These are phyloP conservation scores for Drosophila rubida DNA, from an alignment of 2,888 invertebrate genomes.

Conservation along the genomic window DNA sequence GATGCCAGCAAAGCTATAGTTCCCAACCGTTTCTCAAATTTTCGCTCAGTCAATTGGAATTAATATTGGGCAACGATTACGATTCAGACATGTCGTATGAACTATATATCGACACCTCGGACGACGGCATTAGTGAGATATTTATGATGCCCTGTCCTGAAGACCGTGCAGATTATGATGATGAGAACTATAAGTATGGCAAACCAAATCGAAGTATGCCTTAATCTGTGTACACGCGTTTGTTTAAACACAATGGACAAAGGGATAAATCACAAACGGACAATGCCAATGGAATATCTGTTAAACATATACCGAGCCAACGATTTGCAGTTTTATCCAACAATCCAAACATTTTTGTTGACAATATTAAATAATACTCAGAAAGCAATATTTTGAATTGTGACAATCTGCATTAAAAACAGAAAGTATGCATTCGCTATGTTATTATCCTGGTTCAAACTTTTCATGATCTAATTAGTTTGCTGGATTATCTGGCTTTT, in stretches of 20 bases:
- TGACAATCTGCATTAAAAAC: background rate
- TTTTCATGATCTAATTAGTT: constrained; percentile 15
- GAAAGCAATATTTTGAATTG: too few relatives aligned
- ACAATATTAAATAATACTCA: too few relatives aligned
- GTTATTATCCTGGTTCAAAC: background rate
- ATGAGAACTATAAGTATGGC: background rate
- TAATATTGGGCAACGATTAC: background rate
- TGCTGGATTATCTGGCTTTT: constrained; percentile 3
- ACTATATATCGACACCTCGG: background rate
- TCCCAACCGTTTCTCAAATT: constrained; percentile 3
- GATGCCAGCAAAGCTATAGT: constrained; percentile 6
- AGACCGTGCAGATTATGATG: too few relatives aligned
- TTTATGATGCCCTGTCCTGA: background rate
- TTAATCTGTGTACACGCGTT: too few relatives aligned
- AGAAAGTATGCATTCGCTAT: background rate
- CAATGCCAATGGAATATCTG: too few relatives aligned
- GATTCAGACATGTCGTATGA: background rate
- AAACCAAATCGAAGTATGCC: background rate
- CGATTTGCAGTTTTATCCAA: too few relatives aligned
- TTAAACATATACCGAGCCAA: too few relatives aligned
- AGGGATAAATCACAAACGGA: too few relatives aligned
- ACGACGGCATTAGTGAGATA: background rate
- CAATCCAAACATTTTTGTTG: too few relatives aligned
- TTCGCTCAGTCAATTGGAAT: background rate
- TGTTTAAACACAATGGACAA: too few relatives aligned